Conservation (phyloP, 2,888 invertebrate species). For the Philhelius pedissequus region DNA sequence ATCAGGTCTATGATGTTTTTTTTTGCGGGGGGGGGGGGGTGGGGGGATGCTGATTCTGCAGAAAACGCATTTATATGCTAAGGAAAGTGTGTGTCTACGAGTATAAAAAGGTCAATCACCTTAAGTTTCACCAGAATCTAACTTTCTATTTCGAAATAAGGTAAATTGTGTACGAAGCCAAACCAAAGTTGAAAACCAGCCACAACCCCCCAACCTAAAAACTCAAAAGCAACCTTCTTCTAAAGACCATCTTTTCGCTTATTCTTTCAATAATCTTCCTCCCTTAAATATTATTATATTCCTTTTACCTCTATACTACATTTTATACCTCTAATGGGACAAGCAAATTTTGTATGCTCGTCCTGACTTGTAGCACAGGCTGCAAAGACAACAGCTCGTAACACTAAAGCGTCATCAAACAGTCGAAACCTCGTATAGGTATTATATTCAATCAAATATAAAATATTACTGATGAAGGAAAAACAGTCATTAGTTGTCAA, state of each 20-base stretch:
- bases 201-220: constrained; percentile 1
- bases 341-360: constrained; percentile 17
- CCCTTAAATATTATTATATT: constrained; percentile 32
- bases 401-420: background rate
- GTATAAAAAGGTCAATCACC: constrained; percentile 53
- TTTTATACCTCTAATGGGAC: constrained; percentile 52
- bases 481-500: too few relatives aligned
- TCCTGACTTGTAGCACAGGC: background rate
- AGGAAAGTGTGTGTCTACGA: background rate
- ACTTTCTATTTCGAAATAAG: background rate
- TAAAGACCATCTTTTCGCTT: constrained; percentile 8
- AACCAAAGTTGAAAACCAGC: background rate
- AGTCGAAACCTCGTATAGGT: background rate
- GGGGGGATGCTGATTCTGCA: constrained; percentile 17
- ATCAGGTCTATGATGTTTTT: background rate
- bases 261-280: constrained; percentile 16
- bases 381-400: background rate
- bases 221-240: background rate
- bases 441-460: background rate
- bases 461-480: too few relatives aligned
- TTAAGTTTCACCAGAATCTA: constrained; percentile 27
- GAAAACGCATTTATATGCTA: background rate
- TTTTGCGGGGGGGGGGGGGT: too few relatives aligned
- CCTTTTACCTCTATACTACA: background rate
- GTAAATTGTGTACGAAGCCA: constrained; percentile 12